phyloP scores from a whole-genome alignment of 2,888 invertebrate species.

The Chrysolina americana region DNA sequence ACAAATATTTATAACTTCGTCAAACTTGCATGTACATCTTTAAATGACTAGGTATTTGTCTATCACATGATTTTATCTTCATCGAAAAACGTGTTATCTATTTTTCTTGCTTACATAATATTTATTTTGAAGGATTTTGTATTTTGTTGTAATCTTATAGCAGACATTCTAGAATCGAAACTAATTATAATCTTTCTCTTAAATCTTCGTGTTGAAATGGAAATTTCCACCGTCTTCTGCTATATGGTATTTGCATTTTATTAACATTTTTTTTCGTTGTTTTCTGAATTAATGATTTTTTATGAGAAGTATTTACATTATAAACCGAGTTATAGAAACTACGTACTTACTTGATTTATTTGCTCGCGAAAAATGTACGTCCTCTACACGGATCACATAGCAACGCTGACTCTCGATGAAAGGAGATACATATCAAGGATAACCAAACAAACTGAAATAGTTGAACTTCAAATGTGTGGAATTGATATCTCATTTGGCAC shows the following conservation, averaged over 20 bases:
- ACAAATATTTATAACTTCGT: constrained; percentile 13
- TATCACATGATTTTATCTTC: neutral
- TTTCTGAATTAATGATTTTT: no score
- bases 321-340: no score
- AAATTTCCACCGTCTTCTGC: no score
- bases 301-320: no score
- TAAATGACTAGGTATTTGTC: no score
- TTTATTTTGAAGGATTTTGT: neutral
- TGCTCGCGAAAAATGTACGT: no score
- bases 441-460: neutral
- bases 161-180: neutral
- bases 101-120: neutral
- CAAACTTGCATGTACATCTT: constrained; percentile 3
- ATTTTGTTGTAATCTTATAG: neutral
- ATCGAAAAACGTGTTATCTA: neutral
- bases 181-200: no score
- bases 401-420: neutral
- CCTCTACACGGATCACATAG: neutral
- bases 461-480: neutral
- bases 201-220: no score
- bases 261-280: no score
- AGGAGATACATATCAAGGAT: neutral
- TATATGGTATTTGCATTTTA: no score
- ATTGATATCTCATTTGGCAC: constrained; percentile 8
- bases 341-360: no score